phyloP scores from a whole-genome alignment of 2,888 invertebrate species.

The Drosophila pseudotakahashii region DNA sequence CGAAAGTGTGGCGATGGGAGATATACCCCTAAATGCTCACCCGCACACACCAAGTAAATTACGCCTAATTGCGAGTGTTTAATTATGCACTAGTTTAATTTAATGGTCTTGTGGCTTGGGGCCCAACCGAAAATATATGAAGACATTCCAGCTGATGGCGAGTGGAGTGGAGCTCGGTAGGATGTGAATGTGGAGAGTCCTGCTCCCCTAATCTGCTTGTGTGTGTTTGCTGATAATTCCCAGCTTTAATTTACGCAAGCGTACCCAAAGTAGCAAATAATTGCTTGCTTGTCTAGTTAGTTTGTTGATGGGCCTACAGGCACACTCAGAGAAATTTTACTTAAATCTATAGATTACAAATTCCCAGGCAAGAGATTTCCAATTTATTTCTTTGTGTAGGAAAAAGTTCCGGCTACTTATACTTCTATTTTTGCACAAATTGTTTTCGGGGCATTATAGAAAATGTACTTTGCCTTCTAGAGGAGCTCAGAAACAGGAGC shows the following conservation, averaged over 20 bases:
- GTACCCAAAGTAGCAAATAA: slow-evolving; percentile 75
- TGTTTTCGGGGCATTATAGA: slow-evolving; percentile 62
- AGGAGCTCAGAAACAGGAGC: slow-evolving; percentile 9
- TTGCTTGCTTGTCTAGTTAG: slow-evolving; percentile 57
- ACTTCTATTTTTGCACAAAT: slow-evolving; percentile 41
- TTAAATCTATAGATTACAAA: not conserved
- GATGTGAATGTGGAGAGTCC: slow-evolving; percentile 17
- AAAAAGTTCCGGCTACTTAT: not conserved
- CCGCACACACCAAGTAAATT: slow-evolving; percentile 72
- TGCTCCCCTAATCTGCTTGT: slow-evolving; percentile 35
- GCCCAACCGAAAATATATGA: slow-evolving; percentile 36
- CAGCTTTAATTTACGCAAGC: slow-evolving; percentile 74
- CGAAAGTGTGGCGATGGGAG: slow-evolving; percentile 72
- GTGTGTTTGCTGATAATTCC: slow-evolving; percentile 53
- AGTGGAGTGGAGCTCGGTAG: slow-evolving; percentile 11
- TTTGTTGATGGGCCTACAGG: slow-evolving; percentile 29
- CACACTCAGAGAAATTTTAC: not conserved
- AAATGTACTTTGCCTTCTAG: slow-evolving; percentile 52
- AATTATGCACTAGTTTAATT: slow-evolving; percentile 82
- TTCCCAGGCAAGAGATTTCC: not conserved
- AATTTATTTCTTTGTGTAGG: not conserved
- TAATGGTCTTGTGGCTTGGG: slow-evolving; percentile 75
- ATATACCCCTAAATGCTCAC: slow-evolving; percentile 9
- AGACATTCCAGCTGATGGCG: slow-evolving; percentile 30
- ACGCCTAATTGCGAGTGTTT: slow-evolving; percentile 83